Evolutionary conservation across 1,140 invertebrate genomes (phyloP).

Genomic region (Drosophila gunungcola): DNA sequence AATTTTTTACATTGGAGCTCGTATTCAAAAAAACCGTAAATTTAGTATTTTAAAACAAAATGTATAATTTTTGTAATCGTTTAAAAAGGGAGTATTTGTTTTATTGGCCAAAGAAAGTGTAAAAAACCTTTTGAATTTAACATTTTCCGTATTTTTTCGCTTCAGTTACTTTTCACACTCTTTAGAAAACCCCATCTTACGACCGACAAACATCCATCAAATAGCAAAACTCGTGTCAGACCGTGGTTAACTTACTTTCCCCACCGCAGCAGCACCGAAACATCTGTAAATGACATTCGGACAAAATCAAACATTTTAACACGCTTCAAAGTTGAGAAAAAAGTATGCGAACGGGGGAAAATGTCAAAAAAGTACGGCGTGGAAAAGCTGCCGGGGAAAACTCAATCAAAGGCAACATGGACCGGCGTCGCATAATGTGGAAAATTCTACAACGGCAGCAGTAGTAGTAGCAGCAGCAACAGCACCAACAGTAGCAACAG

Average conservation of each 20-base stretch:
- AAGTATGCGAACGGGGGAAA: constrained; percentile 34
- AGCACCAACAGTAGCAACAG: constrained; percentile 26
- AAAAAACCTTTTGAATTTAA: background rate
- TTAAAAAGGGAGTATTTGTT: too few species aligned
- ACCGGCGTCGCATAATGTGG: constrained; percentile 71
- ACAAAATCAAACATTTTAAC: constrained; percentile 82
- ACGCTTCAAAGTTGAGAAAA: constrained; percentile 69
- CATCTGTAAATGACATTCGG: constrained; percentile 80
- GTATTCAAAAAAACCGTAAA: too few species aligned
- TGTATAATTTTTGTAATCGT: too few species aligned
- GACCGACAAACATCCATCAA: constrained; percentile 57
- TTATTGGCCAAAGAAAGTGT: too few species aligned
- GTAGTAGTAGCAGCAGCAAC: constrained; percentile 18
- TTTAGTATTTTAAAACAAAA: too few species aligned
- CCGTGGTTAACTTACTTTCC: constrained; percentile 31
- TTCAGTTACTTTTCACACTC: background rate
- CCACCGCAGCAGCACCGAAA: constrained; percentile 42
- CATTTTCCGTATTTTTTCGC: background rate
- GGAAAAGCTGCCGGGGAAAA: constrained; percentile 72
- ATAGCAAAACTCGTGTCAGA: constrained; percentile 34
- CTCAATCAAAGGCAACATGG: constrained; percentile 80
- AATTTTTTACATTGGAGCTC: too few species aligned
- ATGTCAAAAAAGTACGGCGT: constrained; percentile 67
- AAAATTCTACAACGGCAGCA: constrained; percentile 46
- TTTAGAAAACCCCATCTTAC: constrained; percentile 4